Percentiles rank a stretch among this genome's conserved stretches.
Conservation (phyloP, 1,140 invertebrate genomes). For the Panulirus ornatus region DNA sequence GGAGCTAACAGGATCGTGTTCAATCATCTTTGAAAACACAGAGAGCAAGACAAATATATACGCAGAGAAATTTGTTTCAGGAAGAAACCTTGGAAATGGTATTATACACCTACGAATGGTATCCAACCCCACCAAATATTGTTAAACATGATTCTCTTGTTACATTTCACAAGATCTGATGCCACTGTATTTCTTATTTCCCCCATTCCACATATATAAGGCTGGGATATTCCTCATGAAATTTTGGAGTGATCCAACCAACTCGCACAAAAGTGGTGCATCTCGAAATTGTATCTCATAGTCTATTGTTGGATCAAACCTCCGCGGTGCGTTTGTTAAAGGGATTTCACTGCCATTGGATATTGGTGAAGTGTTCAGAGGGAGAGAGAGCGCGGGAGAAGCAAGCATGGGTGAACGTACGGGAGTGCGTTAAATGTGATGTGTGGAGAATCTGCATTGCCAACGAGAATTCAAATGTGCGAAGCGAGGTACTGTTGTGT, state of each 20-base stretch:
- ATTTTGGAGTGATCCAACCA: not conserved
- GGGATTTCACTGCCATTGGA: not conserved
- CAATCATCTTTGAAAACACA: no score
- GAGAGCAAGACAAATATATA: no score
- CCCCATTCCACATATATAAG: not conserved
- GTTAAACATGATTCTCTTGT: not conserved
- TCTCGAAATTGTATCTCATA: not conserved
- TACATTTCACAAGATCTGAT: not conserved
- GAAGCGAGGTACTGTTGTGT: not conserved
- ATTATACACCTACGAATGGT: no score
- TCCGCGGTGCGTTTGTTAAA: not conserved
- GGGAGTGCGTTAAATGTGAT: no score
- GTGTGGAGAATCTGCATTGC: no score
- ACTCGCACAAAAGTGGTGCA: not conserved
- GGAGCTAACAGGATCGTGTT: no score
- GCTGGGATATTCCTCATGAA: not conserved
- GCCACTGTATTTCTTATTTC: not conserved
- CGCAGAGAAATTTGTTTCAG: no score
- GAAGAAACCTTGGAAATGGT: no score
- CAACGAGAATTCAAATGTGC: no score
- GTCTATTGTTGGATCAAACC: not conserved
- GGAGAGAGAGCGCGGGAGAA: not conserved
- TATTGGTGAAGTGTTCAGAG: not conserved
- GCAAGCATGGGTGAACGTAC: not conserved
- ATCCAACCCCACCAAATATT: not conserved